Evolutionary conservation across 2,797 vertebrate species (phyloP).

Genomic region (Ctenopoma kingsleyae): DNA sequence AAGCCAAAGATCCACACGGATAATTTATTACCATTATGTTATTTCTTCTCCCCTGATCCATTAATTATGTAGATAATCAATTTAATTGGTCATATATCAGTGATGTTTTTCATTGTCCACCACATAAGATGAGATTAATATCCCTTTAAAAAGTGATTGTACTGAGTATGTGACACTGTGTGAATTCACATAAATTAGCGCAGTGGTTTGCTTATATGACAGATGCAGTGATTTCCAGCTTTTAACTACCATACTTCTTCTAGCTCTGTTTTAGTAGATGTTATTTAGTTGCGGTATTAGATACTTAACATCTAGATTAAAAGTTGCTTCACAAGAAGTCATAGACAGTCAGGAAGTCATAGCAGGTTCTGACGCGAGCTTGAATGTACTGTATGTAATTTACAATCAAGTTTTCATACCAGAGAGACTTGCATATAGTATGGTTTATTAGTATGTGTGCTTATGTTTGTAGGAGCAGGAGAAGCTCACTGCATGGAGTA

Average conservation of each 20-base stretch:
- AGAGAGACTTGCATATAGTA: no score
- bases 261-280: no score
- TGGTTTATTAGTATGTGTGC: no score
- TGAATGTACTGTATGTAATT: neutral
- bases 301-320: no score
- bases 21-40: constrained; percentile 12
- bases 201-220: constrained; percentile 13
- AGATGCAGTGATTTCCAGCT: neutral
- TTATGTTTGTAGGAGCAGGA: no score
- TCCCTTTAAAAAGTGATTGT: constrained; percentile 14
- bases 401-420: no score
- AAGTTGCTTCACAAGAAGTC: neutral
- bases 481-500: no score
- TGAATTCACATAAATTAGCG: constrained; percentile 2
- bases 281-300: neutral
- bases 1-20: neutral
- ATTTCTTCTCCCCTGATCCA: neutral
- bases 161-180: constrained; percentile 42
- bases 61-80: constrained; percentile 23
- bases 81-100: constrained; percentile 6
- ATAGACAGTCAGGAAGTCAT: no score
- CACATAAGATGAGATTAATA: constrained; percentile 15
- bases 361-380: neutral
- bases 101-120: constrained; percentile 21
- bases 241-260: no score